A percentile compares a stretch with the other conserved stretches of the same genome.
These are phyloP conservation scores for Serranus cabrilla DNA, from an alignment of 2,797 vertebrate species.

Conservation along the genomic window DNA sequence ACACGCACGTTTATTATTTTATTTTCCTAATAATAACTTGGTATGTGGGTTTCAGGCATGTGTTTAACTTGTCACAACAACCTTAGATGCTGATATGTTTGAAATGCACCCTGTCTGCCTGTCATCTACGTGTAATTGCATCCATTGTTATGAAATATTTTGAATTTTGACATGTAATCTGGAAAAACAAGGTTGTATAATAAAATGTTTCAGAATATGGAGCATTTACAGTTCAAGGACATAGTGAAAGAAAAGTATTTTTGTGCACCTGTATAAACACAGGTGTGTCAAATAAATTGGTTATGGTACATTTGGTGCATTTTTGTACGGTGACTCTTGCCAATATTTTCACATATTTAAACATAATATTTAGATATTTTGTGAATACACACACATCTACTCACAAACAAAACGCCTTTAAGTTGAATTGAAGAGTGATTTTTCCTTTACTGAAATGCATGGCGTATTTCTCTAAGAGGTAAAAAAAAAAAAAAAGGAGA, in stretches of 20 bases:
- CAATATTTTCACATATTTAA: no score
- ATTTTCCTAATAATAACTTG: constrained; percentile 4
- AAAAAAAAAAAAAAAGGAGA: no score
- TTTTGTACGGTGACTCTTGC: no score
- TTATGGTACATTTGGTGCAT: no score
- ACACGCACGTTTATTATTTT: constrained; percentile 4
- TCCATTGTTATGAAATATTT: neutral
- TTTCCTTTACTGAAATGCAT: no score
- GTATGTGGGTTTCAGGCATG: neutral
- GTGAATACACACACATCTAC: no score
- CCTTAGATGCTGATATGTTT: neutral
- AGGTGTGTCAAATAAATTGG: neutral
- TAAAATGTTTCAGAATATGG: neutral
- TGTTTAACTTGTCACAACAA: constrained; percentile 17
- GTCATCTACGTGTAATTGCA: neutral
- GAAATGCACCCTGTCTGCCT: neutral
- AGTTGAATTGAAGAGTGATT: no score
- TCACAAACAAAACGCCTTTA: no score
- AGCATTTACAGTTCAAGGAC: neutral
- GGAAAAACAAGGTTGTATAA: neutral
- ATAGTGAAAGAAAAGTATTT: neutral
- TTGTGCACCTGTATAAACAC: neutral
- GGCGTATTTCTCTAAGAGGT: no score
- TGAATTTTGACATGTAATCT: neutral
- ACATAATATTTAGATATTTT: no score